These are phyloP conservation scores for Brachionus plicatilis DNA, from an alignment of 1,140 invertebrate genomes.

Conservation along the genomic window DNA sequence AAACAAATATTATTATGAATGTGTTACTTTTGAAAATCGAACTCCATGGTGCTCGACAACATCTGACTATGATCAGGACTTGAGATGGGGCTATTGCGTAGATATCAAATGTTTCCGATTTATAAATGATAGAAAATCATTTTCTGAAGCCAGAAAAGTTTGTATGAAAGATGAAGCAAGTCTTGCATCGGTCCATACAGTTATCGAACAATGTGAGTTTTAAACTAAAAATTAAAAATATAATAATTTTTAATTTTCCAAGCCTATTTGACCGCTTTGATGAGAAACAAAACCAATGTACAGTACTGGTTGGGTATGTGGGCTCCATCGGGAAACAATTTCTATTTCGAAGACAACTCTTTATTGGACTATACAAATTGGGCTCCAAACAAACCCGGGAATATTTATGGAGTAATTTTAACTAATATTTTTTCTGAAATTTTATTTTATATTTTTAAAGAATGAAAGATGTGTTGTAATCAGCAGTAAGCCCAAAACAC, in stretches of 20 bases:
- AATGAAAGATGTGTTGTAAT: slow-evolving; percentile 22
- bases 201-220: slow-evolving; percentile 16
- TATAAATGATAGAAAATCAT: background rate
- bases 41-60: slow-evolving; percentile 42
- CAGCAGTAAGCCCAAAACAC: background rate
- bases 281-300: slow-evolving; percentile 8
- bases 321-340: slow-evolving; percentile 24
- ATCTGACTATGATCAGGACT: slow-evolving; percentile 41
- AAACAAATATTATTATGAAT: slow-evolving; percentile 40
- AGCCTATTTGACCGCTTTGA: slow-evolving; percentile 22
- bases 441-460: background rate
- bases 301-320: slow-evolving; percentile 23
- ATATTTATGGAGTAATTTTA: slow-evolving; percentile 27
- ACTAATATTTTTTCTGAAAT: background rate
- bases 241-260: background rate
- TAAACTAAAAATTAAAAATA: background rate
- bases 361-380: slow-evolving; percentile 5
- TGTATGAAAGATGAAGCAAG: background rate
- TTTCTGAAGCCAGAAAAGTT: slow-evolving; percentile 36
- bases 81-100: slow-evolving; percentile 41
- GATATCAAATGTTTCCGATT: slow-evolving; percentile 30
- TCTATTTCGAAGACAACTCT: slow-evolving; percentile 30
- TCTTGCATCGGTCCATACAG: slow-evolving; percentile 18
- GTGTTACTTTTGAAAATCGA: slow-evolving; percentile 22
- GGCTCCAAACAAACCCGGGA: slow-evolving; percentile 30